A percentile compares a stretch with the other conserved stretches of the same genome.
Evolutionary conservation across 2,888 invertebrate species (phyloP).

Genomic region (Cinara cedri): DNA sequence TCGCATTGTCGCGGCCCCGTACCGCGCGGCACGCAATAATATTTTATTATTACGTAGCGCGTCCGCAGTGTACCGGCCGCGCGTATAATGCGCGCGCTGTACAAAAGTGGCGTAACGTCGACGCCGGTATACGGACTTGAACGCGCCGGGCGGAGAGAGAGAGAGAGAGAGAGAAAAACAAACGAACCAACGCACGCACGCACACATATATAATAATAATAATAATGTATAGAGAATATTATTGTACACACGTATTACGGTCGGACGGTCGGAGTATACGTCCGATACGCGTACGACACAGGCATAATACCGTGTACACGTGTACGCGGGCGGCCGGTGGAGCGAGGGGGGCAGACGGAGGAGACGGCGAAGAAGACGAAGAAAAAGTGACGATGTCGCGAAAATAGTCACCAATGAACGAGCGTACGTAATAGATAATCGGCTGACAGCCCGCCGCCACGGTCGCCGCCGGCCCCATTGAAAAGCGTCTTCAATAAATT

Average conservation of each 20-base stretch:
- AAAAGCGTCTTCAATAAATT: constrained; percentile 50
- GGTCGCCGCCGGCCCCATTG: constrained; percentile 25
- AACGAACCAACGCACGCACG: too few species aligned
- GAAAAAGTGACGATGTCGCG: constrained; percentile 40
- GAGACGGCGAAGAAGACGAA: background rate
- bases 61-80: background rate
- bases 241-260: background rate
- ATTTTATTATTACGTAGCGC: too few species aligned
- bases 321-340: too few species aligned
- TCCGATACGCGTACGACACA: background rate
- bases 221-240: too few species aligned
- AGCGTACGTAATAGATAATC: constrained; percentile 38
- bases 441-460: constrained; percentile 22
- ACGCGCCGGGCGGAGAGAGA: background rate
- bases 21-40: too few species aligned
- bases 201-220: too few species aligned
- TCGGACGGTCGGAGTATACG: background rate
- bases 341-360: background rate
- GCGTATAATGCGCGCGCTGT: background rate
- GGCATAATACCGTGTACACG: background rate
- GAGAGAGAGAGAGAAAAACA: background rate
- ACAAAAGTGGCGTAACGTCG: background rate
- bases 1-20: background rate
- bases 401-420: constrained; percentile 39
- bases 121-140: background rate